Conservation (phyloP, 2,113 vertebrate species). For the Zonotrichia leucophrys region DNA sequence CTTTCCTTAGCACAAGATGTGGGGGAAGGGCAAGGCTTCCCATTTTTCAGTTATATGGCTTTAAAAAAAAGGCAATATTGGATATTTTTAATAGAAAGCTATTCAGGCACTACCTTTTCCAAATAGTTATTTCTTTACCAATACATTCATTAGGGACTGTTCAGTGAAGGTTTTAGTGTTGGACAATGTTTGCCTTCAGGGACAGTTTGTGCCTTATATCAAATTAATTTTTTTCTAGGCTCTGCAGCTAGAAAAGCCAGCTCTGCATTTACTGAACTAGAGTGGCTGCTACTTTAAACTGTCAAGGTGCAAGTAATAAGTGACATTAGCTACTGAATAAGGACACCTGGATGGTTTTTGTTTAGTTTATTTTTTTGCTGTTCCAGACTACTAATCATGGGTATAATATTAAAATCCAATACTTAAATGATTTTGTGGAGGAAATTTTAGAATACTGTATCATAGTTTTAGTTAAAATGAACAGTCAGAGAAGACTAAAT, state of each 20-base stretch:
- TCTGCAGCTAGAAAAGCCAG: slow-evolving; percentile 19
- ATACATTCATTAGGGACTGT: slow-evolving; percentile 29
- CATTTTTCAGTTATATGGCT: slow-evolving; percentile 50
- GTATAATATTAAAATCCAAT: neutral
- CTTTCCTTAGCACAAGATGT: slow-evolving; percentile 15
- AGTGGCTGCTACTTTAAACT: slow-evolving; percentile 40
- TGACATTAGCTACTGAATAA: slow-evolving; percentile 17
- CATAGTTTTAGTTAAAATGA: neutral
- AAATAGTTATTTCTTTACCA: slow-evolving; percentile 59
- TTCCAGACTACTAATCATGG: neutral
- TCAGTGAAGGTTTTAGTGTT: slow-evolving; percentile 38
- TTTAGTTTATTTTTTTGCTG: neutral
- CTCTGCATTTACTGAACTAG: neutral
- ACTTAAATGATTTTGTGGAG: neutral
- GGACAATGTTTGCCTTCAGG: slow-evolving; percentile 39
- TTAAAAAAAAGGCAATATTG: slow-evolving; percentile 6
- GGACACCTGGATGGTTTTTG: neutral
- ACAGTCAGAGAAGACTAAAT: neutral
- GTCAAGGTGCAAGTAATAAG: slow-evolving; percentile 15
- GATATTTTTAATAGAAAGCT: slow-evolving; percentile 49
- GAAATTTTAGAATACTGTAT: neutral
- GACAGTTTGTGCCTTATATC: slow-evolving; percentile 34
- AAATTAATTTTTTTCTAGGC: slow-evolving; percentile 39
- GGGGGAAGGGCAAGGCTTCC: slow-evolving; percentile 41
- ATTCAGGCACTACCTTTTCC: slow-evolving; percentile 20